A percentile compares a stretch with the other conserved stretches of the same genome.
Evolutionary conservation across 2,113 vertebrate genomes (phyloP).

Genomic region (Tiliqua scincoides): DNA sequence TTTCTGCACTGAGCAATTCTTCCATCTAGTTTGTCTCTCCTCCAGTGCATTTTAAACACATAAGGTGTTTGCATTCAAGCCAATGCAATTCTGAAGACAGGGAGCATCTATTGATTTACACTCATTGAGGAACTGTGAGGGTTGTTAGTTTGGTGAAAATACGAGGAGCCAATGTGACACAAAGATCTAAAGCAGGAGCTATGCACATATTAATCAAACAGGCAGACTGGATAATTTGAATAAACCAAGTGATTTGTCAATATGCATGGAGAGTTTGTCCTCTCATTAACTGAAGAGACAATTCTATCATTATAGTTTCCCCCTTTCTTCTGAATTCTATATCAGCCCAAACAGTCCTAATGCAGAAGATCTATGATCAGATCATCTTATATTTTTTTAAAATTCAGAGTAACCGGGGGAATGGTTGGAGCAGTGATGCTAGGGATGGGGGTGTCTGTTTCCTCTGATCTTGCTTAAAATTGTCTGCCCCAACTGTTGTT

Average conservation of each 20-base stretch:
- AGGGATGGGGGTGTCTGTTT: background rate
- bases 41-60: background rate
- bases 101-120: background rate
- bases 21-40: background rate
- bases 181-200: slow-evolving; percentile 2
- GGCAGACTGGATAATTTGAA: background rate
- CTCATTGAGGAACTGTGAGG: background rate
- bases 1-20: rapidly evolving
- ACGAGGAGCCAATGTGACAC: background rate
- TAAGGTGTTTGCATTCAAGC: background rate
- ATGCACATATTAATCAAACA: background rate
- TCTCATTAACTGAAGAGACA: background rate
- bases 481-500: background rate
- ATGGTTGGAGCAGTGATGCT: too few species aligned
- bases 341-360: background rate
- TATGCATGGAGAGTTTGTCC: background rate
- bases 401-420: too few species aligned
- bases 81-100: background rate
- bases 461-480: too few species aligned
- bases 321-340: background rate
- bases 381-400: background rate
- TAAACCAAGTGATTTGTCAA: background rate
- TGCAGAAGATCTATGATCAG: background rate
- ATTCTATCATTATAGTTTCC: background rate
- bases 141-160: background rate